Base-by-base conservation (phyloP, 2,888 invertebrate genomes). In the Lepetodrilus schrolli region DNA sequence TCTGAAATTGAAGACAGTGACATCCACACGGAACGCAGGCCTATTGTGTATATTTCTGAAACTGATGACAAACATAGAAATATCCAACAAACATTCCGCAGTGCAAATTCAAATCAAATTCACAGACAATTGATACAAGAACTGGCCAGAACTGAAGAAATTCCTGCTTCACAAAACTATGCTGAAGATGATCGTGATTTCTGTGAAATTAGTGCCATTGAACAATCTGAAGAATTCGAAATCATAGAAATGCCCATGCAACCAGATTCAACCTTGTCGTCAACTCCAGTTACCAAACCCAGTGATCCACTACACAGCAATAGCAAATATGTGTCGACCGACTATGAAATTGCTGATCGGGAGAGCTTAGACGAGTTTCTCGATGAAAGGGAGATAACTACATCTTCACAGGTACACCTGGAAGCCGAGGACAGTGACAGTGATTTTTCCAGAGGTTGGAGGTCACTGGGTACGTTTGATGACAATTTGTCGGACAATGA, bases 331-430 rank as follows among this genome's bases (percentile, higher is more conserved):
- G 34, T 58, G 17, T 58, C 58, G 17, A 34, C 30, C 34, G 58
- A 58, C 26, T 58, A 58, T 34, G 58, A 58, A 7, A 2, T 26
- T 10, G 58, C 58, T 0, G 58, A 58, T 17, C 58, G 34, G 26
- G n/a, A 58, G 10, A 30, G 17, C 30, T 10, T 23, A 34, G 58
- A 58, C 17, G 58, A 58, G 30, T 58, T 58, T 58, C 26, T 58
- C 17, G 58, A 58, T 58, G 58, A 58, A 58, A 58, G 58, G 58
- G 58, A 58, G 58, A 30, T 58, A 58, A 58, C 58, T 58, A 58
- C 58, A 7, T 58, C 58, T 13, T 34, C 58, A 7, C 58, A 58
- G 21, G 17, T 58, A 30, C 58, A 58, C n/a, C 30, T 58, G 5
- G 58, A 26, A 10, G 13, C 17, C 5, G 58, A 58, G 30, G 58